phyloP scores from a whole-genome alignment of 2,888 invertebrate genomes.

The Drosophila niveifrons region DNA sequence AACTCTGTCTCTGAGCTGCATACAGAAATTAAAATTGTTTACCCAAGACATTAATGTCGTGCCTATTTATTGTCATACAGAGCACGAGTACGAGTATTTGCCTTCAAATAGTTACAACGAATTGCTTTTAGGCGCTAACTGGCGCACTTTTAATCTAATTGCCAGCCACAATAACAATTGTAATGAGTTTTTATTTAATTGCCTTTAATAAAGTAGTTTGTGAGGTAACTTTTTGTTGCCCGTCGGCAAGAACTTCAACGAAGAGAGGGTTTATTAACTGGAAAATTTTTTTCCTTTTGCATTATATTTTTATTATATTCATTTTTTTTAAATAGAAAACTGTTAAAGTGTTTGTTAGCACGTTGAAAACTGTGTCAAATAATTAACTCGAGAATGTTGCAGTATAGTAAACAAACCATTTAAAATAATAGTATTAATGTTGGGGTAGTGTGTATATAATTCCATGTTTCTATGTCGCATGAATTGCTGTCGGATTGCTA shows the following conservation, averaged over 20 bases:
- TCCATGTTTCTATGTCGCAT: constrained; percentile 9
- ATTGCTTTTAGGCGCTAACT: constrained; percentile 76
- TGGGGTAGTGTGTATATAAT: background rate
- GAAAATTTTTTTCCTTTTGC: background rate
- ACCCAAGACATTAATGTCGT: constrained; percentile 75
- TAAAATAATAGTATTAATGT: background rate
- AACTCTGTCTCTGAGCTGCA: constrained; percentile 43
- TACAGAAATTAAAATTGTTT: constrained; percentile 76
- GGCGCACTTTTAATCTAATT: constrained; percentile 45
- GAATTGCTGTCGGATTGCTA: constrained; percentile 37
- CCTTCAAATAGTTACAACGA: constrained; percentile 62
- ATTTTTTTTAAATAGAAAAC: background rate
- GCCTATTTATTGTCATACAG: constrained; percentile 42
- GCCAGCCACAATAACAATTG: background rate
- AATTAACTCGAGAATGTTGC: background rate
- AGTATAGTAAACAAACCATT: constrained; percentile 3
- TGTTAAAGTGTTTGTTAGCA: background rate
- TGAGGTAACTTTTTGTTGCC: background rate
- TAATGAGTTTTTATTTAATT: constrained; percentile 2
- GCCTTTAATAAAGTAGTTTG: background rate
- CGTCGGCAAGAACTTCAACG: too few species aligned
- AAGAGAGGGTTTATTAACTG: background rate
- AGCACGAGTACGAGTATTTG: constrained; percentile 21
- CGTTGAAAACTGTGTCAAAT: background rate
- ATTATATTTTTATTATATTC: background rate